phyloP scores from a whole-genome alignment of 2,888 invertebrate species.

The Diplolepis rosae region DNA sequence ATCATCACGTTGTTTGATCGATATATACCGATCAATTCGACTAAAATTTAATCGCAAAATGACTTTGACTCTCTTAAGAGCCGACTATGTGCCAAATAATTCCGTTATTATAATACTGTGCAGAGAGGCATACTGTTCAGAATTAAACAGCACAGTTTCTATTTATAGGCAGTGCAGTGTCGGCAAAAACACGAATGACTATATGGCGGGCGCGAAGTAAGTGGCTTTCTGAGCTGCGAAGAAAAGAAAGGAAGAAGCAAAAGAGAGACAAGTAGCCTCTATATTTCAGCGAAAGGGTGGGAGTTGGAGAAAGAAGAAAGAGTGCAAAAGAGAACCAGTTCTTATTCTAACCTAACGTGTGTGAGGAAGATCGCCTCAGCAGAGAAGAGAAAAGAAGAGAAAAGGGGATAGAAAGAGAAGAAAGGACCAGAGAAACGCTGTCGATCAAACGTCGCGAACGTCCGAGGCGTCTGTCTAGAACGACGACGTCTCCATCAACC shows the following conservation, averaged over 20 bases:
- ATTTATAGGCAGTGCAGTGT: slow-evolving; percentile 6
- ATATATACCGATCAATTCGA: not conserved
- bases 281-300: slow-evolving; percentile 2
- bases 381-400: slow-evolving; percentile 33
- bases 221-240: not conserved
- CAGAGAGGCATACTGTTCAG: not conserved
- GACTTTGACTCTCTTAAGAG: not conserved
- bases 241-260: not conserved
- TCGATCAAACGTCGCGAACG: slow-evolving; percentile 49
- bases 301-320: not conserved
- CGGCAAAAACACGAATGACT: slow-evolving; percentile 16
- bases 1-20: not conserved
- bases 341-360: not conserved
- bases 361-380: not conserved
- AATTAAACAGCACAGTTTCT: not conserved
- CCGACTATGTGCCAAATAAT: not conserved
- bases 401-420: slow-evolving; percentile 35
- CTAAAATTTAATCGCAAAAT: not conserved
- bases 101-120: not conserved
- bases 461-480: slow-evolving; percentile 49
- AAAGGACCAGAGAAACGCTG: slow-evolving; percentile 37
- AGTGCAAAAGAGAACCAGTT: not conserved
- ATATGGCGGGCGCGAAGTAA: slow-evolving; percentile 8
- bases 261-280: not conserved
- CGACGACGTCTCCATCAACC: slow-evolving; percentile 51